Evolutionary conservation across 2,888 invertebrate genomes (phyloP).

Genomic region (Phyllotreta striolata): DNA sequence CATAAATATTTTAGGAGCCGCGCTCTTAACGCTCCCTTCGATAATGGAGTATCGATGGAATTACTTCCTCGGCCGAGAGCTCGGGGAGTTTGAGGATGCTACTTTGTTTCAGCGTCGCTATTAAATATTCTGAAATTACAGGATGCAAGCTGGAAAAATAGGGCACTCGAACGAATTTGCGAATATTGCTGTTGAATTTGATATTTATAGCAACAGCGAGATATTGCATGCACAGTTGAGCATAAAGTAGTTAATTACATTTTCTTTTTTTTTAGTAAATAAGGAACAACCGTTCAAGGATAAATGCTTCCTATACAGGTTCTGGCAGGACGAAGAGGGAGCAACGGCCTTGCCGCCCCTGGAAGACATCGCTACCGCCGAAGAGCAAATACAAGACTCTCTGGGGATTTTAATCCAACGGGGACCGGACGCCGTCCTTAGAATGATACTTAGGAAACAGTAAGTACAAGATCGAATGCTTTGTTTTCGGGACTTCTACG

Average conservation of each 20-base stretch:
- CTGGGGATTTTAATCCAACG: conserved; percentile 72
- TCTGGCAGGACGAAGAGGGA: conserved; percentile 77
- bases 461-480: conserved; percentile 61
- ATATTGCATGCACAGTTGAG: background rate
- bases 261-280: conserved; percentile 65
- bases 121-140: conserved; percentile 7
- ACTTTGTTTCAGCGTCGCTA: conserved; percentile 2
- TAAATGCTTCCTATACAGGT: conserved; percentile 83
- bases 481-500: background rate
- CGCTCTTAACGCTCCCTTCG: conserved; percentile 4
- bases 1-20: conserved; percentile 6
- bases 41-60: conserved; percentile 8
- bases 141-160: background rate
- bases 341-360: conserved; percentile 64
- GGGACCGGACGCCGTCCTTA: conserved; percentile 80
- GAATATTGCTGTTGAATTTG: background rate
- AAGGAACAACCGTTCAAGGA: conserved; percentile 84
- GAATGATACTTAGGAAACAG: conserved; percentile 83
- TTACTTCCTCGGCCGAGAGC: background rate
- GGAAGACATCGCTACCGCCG: conserved; percentile 71
- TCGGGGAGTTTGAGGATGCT: background rate
- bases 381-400: conserved; percentile 74
- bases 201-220: too few species aligned
- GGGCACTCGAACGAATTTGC: background rate
- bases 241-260: background rate